Base-by-base conservation (phyloP, 2,113 vertebrate genomes). In the Seriola rivoliana region DNA sequence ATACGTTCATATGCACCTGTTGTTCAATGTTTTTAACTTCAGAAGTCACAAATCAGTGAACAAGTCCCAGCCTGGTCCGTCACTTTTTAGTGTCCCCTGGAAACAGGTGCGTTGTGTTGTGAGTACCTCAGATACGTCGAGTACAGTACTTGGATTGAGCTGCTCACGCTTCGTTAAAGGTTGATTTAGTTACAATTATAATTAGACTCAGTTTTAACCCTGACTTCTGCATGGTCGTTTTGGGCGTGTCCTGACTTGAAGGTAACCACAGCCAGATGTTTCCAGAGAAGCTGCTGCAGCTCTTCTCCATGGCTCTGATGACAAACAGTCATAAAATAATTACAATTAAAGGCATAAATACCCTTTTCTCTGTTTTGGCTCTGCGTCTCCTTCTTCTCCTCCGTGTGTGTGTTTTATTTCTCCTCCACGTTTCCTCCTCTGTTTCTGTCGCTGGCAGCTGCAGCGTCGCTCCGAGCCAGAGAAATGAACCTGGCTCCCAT, bases 401-500 rank as follows among this genome's bases (percentile, higher is more conserved):
- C 69, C 55, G 65, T 75, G 58, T 66, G 79, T 70, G 79, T 70
- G 82, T 85, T 23, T 81, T 44, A 1, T 60, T 40, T 72, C 55
- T 62, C 34, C 65, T 60, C 38, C 36, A 57, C 84, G 80, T 67
- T 44, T 84, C 81, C 71, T 64, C 23, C 25, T 77, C 16, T 36
- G 44, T 72, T 78, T 84, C 42, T 40, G 64, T 58, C 29, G 57
- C 78, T 94, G 92, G 89, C 93, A 91, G 78, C 17, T 10, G 25
- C 78, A 64, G 29, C 71, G 2, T 14, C 72, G 65, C 71, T 83
- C 67, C 0, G 44, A 78, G 89, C 88, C 91, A 92, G 78, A 85
- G 78, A 87, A 89, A 90, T 78, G 77, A 90, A 76, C 55, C 57
- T 74, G 85, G 73, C 80, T 90, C 68, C 13, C 50, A 50, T 91